Conservation (phyloP, 2,888 invertebrate genomes). For the Girardia tigrina region DNA sequence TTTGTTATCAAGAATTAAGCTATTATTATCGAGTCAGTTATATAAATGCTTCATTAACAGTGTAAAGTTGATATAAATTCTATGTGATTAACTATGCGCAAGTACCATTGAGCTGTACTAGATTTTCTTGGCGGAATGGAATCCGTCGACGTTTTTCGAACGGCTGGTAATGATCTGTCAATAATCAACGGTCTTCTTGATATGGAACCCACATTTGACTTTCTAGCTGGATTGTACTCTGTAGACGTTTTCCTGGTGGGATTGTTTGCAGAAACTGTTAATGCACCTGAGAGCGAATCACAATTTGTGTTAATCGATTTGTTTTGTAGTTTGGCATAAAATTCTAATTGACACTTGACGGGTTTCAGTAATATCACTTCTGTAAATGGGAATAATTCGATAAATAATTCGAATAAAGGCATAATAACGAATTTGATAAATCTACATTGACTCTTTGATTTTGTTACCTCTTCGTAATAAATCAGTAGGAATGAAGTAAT, state of each 20-base stretch:
- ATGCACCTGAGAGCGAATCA: background rate
- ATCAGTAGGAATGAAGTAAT: too few species aligned
- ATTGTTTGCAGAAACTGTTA: background rate
- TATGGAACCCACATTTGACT: background rate
- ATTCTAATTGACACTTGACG: slow-evolving; percentile 16
- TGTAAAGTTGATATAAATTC: background rate
- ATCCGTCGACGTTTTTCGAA: background rate
- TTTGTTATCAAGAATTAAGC: background rate
- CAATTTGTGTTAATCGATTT: background rate
- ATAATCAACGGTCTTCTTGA: slow-evolving; percentile 5
- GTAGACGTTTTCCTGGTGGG: background rate
- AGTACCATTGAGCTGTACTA: slow-evolving; percentile 25
- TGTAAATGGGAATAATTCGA: slow-evolving; percentile 61
- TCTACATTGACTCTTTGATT: slow-evolving; percentile 68
- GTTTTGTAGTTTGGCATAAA: slow-evolving; percentile 11
- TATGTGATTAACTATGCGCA: background rate
- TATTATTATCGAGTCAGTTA: background rate
- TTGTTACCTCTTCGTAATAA: slow-evolving; percentile 71
- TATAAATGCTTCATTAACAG: slow-evolving; percentile 6
- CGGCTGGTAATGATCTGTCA: background rate
- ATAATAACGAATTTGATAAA: slow-evolving; percentile 68
- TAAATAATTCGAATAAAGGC: slow-evolving; percentile 66
- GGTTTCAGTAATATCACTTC: slow-evolving; percentile 53
- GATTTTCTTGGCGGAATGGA: slow-evolving; percentile 24
- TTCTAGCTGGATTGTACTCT: background rate